Conservation (phyloP, 2,113 vertebrate species). For the Triplophysa siluroides region DNA sequence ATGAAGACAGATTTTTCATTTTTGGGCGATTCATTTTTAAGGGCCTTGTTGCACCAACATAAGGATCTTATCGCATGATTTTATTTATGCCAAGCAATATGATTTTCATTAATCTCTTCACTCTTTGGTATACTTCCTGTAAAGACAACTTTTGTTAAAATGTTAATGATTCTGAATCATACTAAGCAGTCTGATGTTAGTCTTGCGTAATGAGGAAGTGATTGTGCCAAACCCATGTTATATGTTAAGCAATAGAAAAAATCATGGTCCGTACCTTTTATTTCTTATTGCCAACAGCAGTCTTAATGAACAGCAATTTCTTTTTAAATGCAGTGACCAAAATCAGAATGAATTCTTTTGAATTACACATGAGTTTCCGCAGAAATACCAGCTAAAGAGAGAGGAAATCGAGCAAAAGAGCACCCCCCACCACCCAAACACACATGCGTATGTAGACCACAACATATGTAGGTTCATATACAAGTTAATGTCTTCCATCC, state of each 20-base stretch:
- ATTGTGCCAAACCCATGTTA: neutral
- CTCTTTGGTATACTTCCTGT: too few relatives aligned
- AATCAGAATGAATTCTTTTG: neutral
- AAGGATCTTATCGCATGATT: too few relatives aligned
- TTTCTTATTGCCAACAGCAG: neutral
- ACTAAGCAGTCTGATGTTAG: neutral
- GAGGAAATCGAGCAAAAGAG: neutral
- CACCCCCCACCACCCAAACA: too few relatives aligned
- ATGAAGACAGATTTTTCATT: too few relatives aligned
- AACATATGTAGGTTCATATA: neutral
- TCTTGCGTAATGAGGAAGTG: neutral
- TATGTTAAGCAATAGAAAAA: neutral
- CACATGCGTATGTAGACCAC: neutral
- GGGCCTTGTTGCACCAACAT: too few relatives aligned
- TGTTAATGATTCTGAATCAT: too few relatives aligned
- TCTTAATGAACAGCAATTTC: too few relatives aligned
- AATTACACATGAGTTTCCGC: neutral
- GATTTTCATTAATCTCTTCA: too few relatives aligned
- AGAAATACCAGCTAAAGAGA: conserved; percentile 4
- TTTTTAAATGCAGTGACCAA: too few relatives aligned
- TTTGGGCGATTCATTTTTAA: too few relatives aligned
- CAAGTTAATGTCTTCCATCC: neutral
- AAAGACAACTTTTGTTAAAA: too few relatives aligned
- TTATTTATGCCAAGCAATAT: too few relatives aligned
- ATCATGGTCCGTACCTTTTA: neutral